Evolutionary conservation across 2,113 vertebrate species (phyloP).

Genomic region (Clarias magur): DNA sequence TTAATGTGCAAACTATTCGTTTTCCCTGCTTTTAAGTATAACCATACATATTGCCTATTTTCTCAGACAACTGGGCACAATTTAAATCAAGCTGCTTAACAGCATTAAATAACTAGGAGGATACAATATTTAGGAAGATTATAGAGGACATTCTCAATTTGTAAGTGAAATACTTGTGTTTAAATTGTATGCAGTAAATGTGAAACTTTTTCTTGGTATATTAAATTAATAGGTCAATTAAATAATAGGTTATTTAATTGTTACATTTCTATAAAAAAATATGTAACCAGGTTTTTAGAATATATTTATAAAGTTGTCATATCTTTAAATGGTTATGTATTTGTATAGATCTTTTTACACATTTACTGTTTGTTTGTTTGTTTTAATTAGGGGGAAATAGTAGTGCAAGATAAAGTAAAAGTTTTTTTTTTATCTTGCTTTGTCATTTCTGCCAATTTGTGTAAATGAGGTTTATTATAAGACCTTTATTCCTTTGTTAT

Average conservation of each 20-base stretch:
- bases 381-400: background rate
- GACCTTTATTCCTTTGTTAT: background rate
- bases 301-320: conserved; percentile 15
- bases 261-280: conserved; percentile 12
- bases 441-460: background rate
- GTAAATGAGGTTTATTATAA: background rate
- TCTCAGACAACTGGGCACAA: background rate
- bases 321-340: conserved; percentile 35
- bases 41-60: background rate
- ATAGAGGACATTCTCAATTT: background rate
- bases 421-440: background rate
- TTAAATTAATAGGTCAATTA: no score
- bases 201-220: conserved; percentile 27
- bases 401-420: background rate
- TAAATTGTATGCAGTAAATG: conserved; percentile 1
- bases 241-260: conserved; percentile 19
- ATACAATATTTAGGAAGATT: background rate
- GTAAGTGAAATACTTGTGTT: background rate
- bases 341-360: conserved; percentile 33
- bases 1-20: background rate
- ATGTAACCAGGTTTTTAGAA: conserved; percentile 16
- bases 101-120: background rate
- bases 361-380: conserved; percentile 10
- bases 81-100: conserved; percentile 6
- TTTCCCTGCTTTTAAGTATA: background rate